Evolutionary conservation across 2,888 invertebrate species (phyloP), one percentile per base, ranked within the genome.

Genomic region (Mactromeris polynyma): DNA sequence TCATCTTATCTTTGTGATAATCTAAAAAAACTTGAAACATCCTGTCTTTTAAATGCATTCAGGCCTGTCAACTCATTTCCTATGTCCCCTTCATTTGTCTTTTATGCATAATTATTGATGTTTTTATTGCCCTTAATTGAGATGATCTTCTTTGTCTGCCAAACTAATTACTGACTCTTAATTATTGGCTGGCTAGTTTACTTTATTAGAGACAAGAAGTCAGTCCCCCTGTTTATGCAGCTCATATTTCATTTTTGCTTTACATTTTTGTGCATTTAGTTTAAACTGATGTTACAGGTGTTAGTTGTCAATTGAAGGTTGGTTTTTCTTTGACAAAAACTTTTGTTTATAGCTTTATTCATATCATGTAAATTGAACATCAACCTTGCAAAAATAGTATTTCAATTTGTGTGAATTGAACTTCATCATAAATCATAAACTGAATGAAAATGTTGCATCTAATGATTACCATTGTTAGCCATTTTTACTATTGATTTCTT

Each of bases 151-250:
- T 85, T 85, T 80, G 80, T 85, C 40, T 21, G 38, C 14, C 54
- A 21, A 64, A 80, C 73, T 86, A 86, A 86, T 86, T 86, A 86
- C 33, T n/a, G 46, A 78, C 84, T 83, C 73, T 78, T 84, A 77
- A 78, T 84, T 78, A 78, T 42, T 81, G 26, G 42, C 36, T 73
- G 14, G 73, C 33, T 73, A 33, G 36, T 73, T 33, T 33, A 14
- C 31, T 31, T 19, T 51, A 81, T 11, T 54, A 2, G 58, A 54
- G 31, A 69, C 69, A 33, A 73, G 73, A 33, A 33, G 36, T 33
- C 33, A 73, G 21, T n/a, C 58, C 2, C 26, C 58, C 58, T 73
- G 73, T 73, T 73, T 36, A 73, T 73, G 19, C 36, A 21, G 73
- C 73, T 73, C 33, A 26, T 73, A 33, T 73, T 73, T 73, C 73